Conservation (phyloP, 2,888 invertebrate genomes). For the Gymnocheta viridis region DNA sequence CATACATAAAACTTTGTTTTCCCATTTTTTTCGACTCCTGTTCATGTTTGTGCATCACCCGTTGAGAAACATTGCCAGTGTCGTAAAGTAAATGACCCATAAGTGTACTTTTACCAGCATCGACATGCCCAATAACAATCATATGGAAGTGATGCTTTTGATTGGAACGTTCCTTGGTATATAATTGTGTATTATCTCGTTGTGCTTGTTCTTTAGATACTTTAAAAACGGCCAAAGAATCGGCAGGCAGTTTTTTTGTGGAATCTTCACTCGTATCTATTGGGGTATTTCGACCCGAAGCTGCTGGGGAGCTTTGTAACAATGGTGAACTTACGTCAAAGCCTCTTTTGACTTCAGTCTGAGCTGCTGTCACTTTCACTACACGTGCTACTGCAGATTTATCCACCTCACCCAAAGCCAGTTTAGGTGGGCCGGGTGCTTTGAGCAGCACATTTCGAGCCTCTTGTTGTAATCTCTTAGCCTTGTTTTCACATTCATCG, state of each 20-base stretch:
- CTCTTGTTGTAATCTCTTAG: constrained; percentile 66
- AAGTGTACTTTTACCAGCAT: constrained; percentile 83
- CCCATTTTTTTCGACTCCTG: constrained; percentile 98
- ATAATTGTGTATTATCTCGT: constrained; percentile 83
- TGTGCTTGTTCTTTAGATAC: constrained; percentile 82
- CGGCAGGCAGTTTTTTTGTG: constrained; percentile 49
- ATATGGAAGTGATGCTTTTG: constrained; percentile 94
- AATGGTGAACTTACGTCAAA: constrained; percentile 84
- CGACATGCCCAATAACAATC: constrained; percentile 98
- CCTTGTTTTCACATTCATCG: constrained; percentile 77
- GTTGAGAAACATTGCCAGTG: constrained; percentile 92
- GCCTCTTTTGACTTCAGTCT: constrained; percentile 77
- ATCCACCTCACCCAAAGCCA: constrained; percentile 33
- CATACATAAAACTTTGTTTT: constrained; percentile 98
- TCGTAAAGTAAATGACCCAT: constrained; percentile 97
- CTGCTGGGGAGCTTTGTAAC: constrained; percentile 87
- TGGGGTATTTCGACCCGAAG: constrained; percentile 85
- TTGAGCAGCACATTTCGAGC: constrained; percentile 62
- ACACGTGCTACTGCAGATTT: constrained; percentile 40
- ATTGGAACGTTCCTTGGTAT: constrained; percentile 88
- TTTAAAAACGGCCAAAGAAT: constrained; percentile 73
- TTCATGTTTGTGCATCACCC: constrained; percentile 97
- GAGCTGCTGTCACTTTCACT: constrained; percentile 73
- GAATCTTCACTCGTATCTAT: constrained; percentile 76
- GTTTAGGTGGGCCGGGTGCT: constrained; percentile 46